Evolutionary conservation across 2,888 invertebrate species (phyloP).

Genomic region (Tupiocoris notatus): DNA sequence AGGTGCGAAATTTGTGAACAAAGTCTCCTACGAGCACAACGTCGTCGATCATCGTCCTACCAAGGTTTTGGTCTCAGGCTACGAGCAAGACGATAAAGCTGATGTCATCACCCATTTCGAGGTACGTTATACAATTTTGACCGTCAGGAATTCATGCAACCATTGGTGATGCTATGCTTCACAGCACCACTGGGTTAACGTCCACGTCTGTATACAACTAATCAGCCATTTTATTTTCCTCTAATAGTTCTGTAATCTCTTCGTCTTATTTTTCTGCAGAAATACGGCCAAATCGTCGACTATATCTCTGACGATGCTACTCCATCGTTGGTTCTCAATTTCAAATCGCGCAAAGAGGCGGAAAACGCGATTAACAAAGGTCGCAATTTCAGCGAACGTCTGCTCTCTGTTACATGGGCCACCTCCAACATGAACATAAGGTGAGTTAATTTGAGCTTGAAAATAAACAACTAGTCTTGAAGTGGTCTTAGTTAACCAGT

Average conservation of each 20-base stretch:
- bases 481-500: too few species aligned
- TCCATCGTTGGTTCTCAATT: slow-evolving; percentile 74
- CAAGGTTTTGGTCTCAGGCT: slow-evolving; percentile 81
- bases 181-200: too few species aligned
- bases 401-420: slow-evolving; percentile 58
- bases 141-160: too few species aligned
- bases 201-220: too few species aligned
- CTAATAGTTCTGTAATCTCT: too few species aligned
- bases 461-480: background rate
- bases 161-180: background rate
- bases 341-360: slow-evolving; percentile 73
- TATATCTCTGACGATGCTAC: slow-evolving; percentile 70
- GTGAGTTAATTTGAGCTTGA: slow-evolving; percentile 44
- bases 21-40: slow-evolving; percentile 57
- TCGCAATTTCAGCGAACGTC: slow-evolving; percentile 67
- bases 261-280: slow-evolving; percentile 59
- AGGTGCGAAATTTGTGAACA: slow-evolving; percentile 28
- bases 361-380: slow-evolving; percentile 76
- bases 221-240: too few species aligned
- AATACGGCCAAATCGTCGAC: slow-evolving; percentile 84
- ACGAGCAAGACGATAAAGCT: slow-evolving; percentile 78
- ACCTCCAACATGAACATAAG: slow-evolving; percentile 52
- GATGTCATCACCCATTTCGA: slow-evolving; percentile 79
- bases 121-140: slow-evolving; percentile 64
- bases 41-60: slow-evolving; percentile 85